Conservation (phyloP, 2,888 invertebrate genomes). For the Erebia palarica region DNA sequence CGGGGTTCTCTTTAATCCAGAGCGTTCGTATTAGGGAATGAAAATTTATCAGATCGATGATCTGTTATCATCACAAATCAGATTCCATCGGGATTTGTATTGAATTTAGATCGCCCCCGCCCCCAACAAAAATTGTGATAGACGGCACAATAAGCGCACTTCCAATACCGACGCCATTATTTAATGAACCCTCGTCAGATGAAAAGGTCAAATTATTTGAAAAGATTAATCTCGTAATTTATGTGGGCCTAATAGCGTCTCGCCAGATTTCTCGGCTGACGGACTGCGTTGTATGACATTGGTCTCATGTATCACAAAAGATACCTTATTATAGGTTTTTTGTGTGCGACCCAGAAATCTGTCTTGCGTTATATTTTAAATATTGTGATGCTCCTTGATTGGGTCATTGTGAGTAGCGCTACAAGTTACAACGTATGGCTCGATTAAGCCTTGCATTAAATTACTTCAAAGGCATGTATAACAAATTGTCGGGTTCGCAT, state of each 20-base stretch:
- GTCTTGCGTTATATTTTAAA: constrained; percentile 38
- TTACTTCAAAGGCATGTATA: constrained; percentile 31
- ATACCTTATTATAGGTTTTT: constrained; percentile 52
- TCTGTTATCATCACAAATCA: constrained; percentile 33
- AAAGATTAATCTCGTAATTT: constrained; percentile 81
- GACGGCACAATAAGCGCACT: constrained; percentile 79
- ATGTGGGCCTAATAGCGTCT: constrained; percentile 72
- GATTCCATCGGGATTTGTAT: constrained; percentile 44
- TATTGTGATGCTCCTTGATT: constrained; percentile 40
- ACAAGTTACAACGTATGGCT: constrained; percentile 34
- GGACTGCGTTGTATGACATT: constrained; percentile 64
- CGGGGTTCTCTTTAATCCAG: neutral
- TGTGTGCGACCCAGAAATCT: constrained; percentile 43
- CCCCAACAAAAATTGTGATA: constrained; percentile 75
- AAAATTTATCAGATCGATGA: constrained; percentile 10
- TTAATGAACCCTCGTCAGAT: constrained; percentile 82
- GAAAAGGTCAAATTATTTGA: constrained; percentile 82
- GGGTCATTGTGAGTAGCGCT: constrained; percentile 38
- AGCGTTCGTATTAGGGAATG: neutral
- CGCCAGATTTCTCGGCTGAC: constrained; percentile 71
- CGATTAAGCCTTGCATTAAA: constrained; percentile 37
- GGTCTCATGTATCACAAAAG: constrained; percentile 63
- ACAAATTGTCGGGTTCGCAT: constrained; percentile 37
- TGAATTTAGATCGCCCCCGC: constrained; percentile 57
- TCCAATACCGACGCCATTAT: constrained; percentile 78